phyloP scores from a whole-genome alignment of 2,113 vertebrate species.

The Melanerpes aurifrons region DNA sequence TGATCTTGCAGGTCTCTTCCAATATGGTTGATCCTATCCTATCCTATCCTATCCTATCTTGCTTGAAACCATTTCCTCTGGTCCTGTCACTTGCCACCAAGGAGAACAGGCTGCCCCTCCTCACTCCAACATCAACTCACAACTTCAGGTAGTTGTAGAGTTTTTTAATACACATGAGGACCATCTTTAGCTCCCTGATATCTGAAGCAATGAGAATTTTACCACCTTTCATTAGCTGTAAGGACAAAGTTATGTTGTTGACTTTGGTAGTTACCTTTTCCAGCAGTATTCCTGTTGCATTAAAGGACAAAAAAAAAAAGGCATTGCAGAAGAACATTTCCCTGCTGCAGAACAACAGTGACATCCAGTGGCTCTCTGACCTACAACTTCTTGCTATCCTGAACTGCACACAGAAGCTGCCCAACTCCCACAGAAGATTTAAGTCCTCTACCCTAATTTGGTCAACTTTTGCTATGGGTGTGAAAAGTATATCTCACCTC shows the following conservation, averaged over 20 bases:
- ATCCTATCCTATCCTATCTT: too few species aligned
- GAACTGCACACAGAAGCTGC: neutral
- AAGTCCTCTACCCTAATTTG: neutral
- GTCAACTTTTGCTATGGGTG: fast-evolving
- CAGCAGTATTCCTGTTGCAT: neutral
- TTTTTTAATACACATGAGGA: neutral
- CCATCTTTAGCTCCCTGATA: neutral
- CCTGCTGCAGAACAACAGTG: conserved; percentile 6
- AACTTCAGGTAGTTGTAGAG: too few species aligned
- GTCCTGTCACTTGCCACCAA: too few species aligned
- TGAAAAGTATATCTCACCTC: neutral
- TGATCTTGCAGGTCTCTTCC: too few species aligned
- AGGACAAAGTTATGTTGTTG: neutral
- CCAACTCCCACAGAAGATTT: neutral
- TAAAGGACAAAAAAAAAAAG: neutral
- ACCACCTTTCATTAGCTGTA: neutral
- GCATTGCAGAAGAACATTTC: fast-evolving
- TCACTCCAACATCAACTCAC: too few species aligned
- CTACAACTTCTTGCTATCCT: neutral
- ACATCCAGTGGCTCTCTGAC: conserved; percentile 43
- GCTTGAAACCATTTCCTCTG: too few species aligned
- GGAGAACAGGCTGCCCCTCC: too few species aligned
- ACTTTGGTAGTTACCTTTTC: neutral
- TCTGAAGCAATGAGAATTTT: neutral
- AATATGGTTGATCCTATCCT: too few species aligned